phyloP scores from a whole-genome alignment of 2,113 vertebrate genomes.

The Nestor notabilis region DNA sequence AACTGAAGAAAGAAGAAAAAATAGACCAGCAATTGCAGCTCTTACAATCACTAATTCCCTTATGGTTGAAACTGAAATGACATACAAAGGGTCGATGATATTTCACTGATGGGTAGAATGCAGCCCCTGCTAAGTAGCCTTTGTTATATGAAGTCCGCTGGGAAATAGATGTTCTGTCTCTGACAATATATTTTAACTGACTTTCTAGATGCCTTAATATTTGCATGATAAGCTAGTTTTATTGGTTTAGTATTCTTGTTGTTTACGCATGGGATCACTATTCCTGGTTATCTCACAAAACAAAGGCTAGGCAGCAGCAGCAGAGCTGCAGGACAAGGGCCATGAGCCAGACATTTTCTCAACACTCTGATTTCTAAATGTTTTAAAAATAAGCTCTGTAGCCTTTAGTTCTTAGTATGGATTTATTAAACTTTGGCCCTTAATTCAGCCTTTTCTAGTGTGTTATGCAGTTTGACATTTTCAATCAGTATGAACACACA shows the following conservation, averaged over 20 bases:
- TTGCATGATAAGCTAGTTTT: slow-evolving; percentile 98
- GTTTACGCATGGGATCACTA: slow-evolving; percentile 91
- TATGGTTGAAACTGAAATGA: slow-evolving; percentile 77
- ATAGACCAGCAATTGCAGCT: slow-evolving; percentile 84
- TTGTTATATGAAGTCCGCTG: slow-evolving; percentile 92
- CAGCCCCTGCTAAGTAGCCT: slow-evolving; percentile 89
- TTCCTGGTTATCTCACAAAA: slow-evolving; percentile 88
- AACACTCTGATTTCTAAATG: slow-evolving; percentile 79
- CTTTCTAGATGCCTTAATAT: slow-evolving; percentile 99
- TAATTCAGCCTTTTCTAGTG: slow-evolving; percentile 78
- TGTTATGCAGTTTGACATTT: slow-evolving; percentile 78
- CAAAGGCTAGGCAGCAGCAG: slow-evolving; percentile 78
- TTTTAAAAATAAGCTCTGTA: slow-evolving; percentile 77
- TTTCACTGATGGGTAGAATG: slow-evolving; percentile 84
- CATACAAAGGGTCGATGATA: slow-evolving; percentile 81
- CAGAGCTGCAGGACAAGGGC: slow-evolving; percentile 76
- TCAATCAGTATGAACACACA: slow-evolving; percentile 76
- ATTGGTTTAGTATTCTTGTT: slow-evolving; percentile 89
- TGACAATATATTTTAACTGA: slow-evolving; percentile 87
- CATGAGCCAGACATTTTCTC: slow-evolving; percentile 71
- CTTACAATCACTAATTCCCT: slow-evolving; percentile 83
- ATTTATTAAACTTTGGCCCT: slow-evolving; percentile 82
- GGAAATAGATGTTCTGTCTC: slow-evolving; percentile 98
- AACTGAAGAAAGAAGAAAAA: slow-evolving; percentile 79
- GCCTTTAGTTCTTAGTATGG: slow-evolving; percentile 80